Base-by-base conservation (phyloP, 2,113 vertebrate genomes). In the Clarias gariepinus region DNA sequence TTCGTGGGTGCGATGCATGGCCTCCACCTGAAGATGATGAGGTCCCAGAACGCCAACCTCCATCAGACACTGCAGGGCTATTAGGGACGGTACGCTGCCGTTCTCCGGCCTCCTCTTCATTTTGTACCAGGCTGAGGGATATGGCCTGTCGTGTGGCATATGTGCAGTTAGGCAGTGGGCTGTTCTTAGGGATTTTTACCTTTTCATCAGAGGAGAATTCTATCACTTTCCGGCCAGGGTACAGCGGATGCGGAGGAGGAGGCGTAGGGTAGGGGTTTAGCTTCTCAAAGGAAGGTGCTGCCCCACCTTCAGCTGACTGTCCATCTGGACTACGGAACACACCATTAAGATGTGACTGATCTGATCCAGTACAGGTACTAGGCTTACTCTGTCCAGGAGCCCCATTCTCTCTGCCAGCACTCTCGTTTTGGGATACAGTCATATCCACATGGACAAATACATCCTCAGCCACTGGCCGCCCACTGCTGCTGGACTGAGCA, bases 371-470 rank as follows among this genome's bases (percentile, higher is more conserved):
- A 1, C 89, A 91, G 69, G 93, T 92, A 0, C 82, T 66, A 13
- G 93, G 92, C 41, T 68, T 87, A 41, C 69, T 78, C 88, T 94
- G 93, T 0, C 92, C 89, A 74, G 87, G 92, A 83, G 94, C 94
- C 13, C 95, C 94, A 0, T 96, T 96, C 81, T 91, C 90, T 89
- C 91, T 69, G 91, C 92, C 82, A 91, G 85, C 28, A 91, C 91
- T 18, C 89, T 90, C 53, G 63, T 63, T 91, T 79, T 53, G 85
- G 2, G 77, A 85, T 82, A 94, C 95, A 0, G 97, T 99, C 98
- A 99, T 99, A 93, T 99, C 98, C 89, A 99, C 98, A 0, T 98
- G 98, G 69, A 99, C 98, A 66, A 99, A 99, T 55, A 98, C 97
- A 69, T 99, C 98, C 90, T 99, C 97, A 0, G 98, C 97, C 33